Conservation (phyloP, 2,113 vertebrate genomes). For the Globicephala melas region DNA sequence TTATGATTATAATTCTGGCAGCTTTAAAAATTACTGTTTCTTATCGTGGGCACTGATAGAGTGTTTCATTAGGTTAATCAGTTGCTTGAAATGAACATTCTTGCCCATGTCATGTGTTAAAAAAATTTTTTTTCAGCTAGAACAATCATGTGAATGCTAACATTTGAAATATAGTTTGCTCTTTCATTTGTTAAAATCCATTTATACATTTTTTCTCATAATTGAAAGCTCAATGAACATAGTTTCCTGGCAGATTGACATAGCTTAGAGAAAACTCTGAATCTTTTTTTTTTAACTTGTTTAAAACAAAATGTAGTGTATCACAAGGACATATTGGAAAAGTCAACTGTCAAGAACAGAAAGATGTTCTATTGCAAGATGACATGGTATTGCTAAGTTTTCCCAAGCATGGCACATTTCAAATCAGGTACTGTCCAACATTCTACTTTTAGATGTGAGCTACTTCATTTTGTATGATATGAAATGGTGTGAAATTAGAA, state of each 20-base stretch:
- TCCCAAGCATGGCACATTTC: background rate
- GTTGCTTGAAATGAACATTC: constrained; percentile 13
- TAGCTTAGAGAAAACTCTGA: constrained; percentile 20
- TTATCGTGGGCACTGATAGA: background rate
- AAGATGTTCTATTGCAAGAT: background rate
- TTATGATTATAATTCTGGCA: background rate
- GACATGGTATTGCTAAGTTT: background rate
- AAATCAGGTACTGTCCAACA: background rate
- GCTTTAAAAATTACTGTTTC: constrained; percentile 14
- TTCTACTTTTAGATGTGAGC: background rate
- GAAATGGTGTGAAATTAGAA: background rate
- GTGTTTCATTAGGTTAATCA: background rate
- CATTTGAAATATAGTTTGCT: constrained; percentile 41
- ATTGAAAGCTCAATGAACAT: constrained; percentile 18
- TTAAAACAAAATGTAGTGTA: constrained; percentile 22
- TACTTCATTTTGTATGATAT: background rate
- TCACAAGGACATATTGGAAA: background rate
- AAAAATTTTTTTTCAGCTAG: background rate
- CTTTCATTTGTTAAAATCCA: constrained; percentile 28
- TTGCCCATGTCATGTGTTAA: background rate
- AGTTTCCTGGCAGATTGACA: background rate
- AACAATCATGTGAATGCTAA: constrained; percentile 20
- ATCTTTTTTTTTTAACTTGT: background rate
- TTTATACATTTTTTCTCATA: constrained; percentile 43
- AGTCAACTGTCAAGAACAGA: background rate